Conservation (phyloP, 1,140 invertebrate genomes). For the Drosophila ogumai region DNA sequence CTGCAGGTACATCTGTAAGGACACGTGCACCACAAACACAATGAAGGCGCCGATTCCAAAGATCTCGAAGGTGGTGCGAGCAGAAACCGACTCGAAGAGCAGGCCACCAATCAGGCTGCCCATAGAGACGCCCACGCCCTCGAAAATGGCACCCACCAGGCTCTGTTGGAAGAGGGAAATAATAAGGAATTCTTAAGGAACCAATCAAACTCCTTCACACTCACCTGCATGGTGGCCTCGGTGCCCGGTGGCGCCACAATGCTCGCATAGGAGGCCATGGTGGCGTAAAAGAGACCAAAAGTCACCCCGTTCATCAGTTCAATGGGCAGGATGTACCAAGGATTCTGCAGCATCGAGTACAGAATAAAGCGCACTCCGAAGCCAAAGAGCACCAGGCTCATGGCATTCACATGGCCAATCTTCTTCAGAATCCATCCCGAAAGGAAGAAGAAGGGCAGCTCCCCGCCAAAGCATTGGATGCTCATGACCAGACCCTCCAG, state of each 20-base stretch:
- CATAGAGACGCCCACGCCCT: constrained; percentile 92
- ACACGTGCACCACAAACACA: constrained; percentile 87
- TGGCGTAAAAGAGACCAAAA: constrained; percentile 94
- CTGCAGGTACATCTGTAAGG: constrained; percentile 85
- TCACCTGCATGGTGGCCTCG: constrained; percentile 92
- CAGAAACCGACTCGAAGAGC: constrained; percentile 87
- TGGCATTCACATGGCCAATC: constrained; percentile 92
- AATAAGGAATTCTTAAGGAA: not conserved
- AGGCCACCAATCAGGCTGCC: constrained; percentile 91
- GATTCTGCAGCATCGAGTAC: constrained; percentile 92
- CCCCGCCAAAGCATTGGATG: constrained; percentile 94
- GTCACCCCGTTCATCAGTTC: constrained; percentile 95
- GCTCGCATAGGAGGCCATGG: constrained; percentile 95
- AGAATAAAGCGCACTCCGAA: constrained; percentile 91
- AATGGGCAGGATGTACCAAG: constrained; percentile 93
- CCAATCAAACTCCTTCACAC: not conserved
- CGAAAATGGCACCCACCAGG: constrained; percentile 93
- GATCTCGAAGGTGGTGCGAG: constrained; percentile 88
- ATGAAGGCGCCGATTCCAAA: constrained; percentile 89
- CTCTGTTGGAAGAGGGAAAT: constrained; percentile 86
- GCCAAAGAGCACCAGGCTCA: constrained; percentile 92
- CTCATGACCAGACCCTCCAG: constrained; percentile 92
- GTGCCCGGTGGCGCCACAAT: constrained; percentile 93
- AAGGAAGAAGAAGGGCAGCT: constrained; percentile 95
- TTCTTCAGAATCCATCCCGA: constrained; percentile 92